These are phyloP conservation scores for Lateolabrax maculatus DNA, from an alignment of 2,797 vertebrate genomes.

Conservation along the genomic window DNA sequence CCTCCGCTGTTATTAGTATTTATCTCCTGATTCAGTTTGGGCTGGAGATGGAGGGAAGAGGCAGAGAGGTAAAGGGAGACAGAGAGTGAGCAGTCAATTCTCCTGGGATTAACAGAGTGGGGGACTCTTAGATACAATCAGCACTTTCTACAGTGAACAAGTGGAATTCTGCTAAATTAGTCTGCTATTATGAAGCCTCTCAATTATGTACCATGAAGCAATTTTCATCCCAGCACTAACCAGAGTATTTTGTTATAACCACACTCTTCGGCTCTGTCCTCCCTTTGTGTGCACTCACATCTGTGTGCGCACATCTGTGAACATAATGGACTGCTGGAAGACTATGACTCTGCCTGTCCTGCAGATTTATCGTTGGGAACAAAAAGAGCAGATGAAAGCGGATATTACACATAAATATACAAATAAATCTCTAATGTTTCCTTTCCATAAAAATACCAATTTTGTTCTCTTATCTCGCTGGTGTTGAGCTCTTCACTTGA, in stretches of 20 bases:
- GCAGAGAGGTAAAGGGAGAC: conserved; percentile 45
- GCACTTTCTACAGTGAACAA: conserved; percentile 17
- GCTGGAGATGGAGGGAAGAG: conserved; percentile 15
- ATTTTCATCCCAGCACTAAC: conserved; percentile 47
- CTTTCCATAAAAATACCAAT: conserved; percentile 1
- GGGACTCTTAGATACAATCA: conserved; percentile 22
- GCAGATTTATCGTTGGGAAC: conserved; percentile 27
- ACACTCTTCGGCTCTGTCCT: conserved; percentile 26
- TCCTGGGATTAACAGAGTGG: conserved; percentile 8
- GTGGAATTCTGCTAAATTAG: conserved; percentile 45
- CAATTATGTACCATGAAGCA: conserved; percentile 41
- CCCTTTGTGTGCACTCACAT: conserved; percentile 21
- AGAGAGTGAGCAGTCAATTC: conserved; percentile 34
- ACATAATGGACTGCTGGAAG: conserved; percentile 38
- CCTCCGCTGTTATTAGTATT: conserved; percentile 49
- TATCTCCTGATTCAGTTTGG: conserved; percentile 54
- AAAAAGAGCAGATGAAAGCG: conserved; percentile 25
- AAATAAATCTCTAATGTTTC: conserved; percentile 4
- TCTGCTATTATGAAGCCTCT: conserved; percentile 40
- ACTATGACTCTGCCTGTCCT: conserved; percentile 10
- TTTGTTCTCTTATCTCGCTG: not conserved
- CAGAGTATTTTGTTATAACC: conserved; percentile 36
- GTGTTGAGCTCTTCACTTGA: conserved; percentile 18
- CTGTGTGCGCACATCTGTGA: conserved; percentile 24
- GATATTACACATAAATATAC: conserved; percentile 5